Evolutionary conservation across 2,113 vertebrate species (phyloP), one percentile per base, ranked within the genome.

Genomic region (Callocephalon fimbriatum): DNA sequence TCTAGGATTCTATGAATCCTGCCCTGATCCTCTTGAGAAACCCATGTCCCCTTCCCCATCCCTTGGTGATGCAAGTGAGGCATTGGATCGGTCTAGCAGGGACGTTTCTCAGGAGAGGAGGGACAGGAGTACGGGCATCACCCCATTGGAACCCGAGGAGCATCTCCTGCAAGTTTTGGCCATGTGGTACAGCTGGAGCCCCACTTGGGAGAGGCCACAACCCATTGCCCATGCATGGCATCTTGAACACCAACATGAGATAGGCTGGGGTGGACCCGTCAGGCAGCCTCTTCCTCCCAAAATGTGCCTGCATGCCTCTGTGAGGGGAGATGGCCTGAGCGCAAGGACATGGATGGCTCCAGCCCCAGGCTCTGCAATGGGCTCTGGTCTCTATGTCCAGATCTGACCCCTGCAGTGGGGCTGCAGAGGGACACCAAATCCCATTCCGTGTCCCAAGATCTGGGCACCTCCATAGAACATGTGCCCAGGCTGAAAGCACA

Each of bases 281-380:
- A 79, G 16, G n/a, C 25, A 70, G 54, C 47, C 20, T 37, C n/a
- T 48, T 70, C 54, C 48, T 71, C 42, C 31, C 56, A 6, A 22
- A 31, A 65, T 42, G 44, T 18, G 19, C 50, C 16, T 10, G 15
- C 0, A 1, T 38, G 48, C 14, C 8, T 27, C 61, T 42, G 44
- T 5, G 5, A 58, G 37, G 63, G 18, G 22, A 27, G 18, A 6
- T 3, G 42, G 3, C 23, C 50, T 58, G n/a, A 58, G 32, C 37
- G 38, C 9, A 0, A 51, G 23, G 50, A 38, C 6, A 3, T 4
- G 1, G 32, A 2, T 31, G 58, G 25, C 44, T 45, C n/a, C 25
- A 66, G 42, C 27, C 20, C 26, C 23, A 44, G 15, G 61, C 22
- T n/a, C 9, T 42, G 45, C 53, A 25, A 7, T 7, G 45, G 35